phyloP scores from a whole-genome alignment of 2,113 vertebrate species.

The Verasper variegatus region DNA sequence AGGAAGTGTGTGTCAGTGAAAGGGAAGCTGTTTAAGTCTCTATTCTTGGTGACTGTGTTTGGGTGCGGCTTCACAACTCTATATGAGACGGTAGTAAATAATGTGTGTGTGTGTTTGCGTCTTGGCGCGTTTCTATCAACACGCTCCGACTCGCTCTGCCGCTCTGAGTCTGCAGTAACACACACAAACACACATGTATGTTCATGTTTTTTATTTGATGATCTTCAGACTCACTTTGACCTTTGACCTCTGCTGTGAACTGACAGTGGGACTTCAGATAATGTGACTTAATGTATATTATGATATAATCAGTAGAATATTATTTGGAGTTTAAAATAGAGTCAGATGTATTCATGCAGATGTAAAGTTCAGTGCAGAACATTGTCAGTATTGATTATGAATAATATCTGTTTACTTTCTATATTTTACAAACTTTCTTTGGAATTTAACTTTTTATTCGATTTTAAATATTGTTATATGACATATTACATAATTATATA shows the following conservation, averaged over 20 bases:
- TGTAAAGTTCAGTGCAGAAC: too few relatives aligned
- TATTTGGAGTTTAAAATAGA: too few relatives aligned
- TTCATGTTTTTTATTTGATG: not conserved
- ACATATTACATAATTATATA: too few relatives aligned
- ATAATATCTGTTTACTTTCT: too few relatives aligned
- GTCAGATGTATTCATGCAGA: too few relatives aligned
- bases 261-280: too few relatives aligned
- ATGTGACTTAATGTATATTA: too few relatives aligned
- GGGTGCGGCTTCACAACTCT: constrained; percentile 59
- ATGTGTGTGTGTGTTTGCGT: constrained; percentile 13
- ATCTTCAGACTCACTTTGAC: constrained; percentile 10
- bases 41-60: constrained; percentile 60
- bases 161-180: not conserved
- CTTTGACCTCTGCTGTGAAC: constrained; percentile 22
- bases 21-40: constrained; percentile 61
- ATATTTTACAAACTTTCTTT: too few relatives aligned
- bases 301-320: too few relatives aligned
- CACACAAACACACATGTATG: constrained; percentile 2
- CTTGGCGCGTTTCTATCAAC: constrained; percentile 24
- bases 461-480: too few relatives aligned
- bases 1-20: constrained; percentile 56
- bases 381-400: too few relatives aligned
- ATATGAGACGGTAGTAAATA: constrained; percentile 37
- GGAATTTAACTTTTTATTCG: too few relatives aligned
- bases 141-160: constrained; percentile 37